A percentile compares a stretch with the other conserved stretches of the same genome.
Conservation (phyloP, 2,888 invertebrate species). For the Luperina testacea region DNA sequence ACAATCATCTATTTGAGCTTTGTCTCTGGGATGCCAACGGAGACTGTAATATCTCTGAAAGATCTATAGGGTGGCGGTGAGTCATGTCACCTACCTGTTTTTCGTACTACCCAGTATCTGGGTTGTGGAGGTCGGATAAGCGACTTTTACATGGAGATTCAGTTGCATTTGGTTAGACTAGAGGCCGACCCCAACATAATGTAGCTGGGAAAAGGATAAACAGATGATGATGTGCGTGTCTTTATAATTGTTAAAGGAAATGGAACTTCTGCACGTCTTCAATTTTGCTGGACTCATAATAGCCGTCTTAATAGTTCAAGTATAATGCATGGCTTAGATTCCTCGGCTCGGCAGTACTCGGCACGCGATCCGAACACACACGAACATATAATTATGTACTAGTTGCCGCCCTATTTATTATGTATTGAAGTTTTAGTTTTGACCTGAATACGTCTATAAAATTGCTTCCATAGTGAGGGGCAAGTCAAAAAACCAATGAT, state of each 20-base stretch:
- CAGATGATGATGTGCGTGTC: neutral
- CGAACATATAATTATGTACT: slow-evolving; percentile 52
- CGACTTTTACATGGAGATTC: neutral
- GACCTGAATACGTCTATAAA: too few relatives aligned
- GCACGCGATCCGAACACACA: slow-evolving; percentile 58
- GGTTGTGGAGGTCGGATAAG: neutral
- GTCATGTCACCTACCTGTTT: neutral
- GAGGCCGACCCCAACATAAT: too few relatives aligned
- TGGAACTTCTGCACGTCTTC: slow-evolving; percentile 30
- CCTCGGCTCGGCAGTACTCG: slow-evolving; percentile 5
- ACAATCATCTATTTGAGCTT: too few relatives aligned
- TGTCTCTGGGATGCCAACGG: neutral
- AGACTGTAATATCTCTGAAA: neutral
- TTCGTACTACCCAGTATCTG: neutral
- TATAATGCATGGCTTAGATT: slow-evolving; percentile 60
- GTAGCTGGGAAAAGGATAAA: too few relatives aligned
- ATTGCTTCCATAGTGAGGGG: too few relatives aligned
- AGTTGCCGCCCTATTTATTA: slow-evolving; percentile 49
- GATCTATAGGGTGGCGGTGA: neutral
- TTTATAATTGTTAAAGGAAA: neutral
- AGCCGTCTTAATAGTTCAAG: slow-evolving; percentile 57
- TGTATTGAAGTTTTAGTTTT: neutral
- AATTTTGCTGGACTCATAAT: slow-evolving; percentile 15
- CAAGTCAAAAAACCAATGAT: too few relatives aligned
- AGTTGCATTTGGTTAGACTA: neutral